Conservation (phyloP, 92 coral and sea anemone genomes). For the Plumapathes pennacea region DNA sequence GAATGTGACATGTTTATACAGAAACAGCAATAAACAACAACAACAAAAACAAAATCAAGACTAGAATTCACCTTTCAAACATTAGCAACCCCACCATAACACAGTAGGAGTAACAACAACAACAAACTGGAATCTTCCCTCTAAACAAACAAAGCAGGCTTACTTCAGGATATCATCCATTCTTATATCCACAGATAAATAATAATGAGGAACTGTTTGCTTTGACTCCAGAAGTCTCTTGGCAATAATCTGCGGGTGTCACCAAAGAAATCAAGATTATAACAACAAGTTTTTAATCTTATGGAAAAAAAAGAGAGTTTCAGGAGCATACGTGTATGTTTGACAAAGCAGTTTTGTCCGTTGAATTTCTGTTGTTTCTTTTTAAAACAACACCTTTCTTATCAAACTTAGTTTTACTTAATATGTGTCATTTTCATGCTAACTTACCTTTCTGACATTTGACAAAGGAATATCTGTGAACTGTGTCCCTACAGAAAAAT, state of each 20-base stretch:
- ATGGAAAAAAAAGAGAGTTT: background rate
- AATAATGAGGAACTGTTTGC: conserved; percentile 97
- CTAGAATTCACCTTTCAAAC: background rate
- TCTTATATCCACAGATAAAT: conserved; percentile 81
- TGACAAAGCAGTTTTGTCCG: no score
- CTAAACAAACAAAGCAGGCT: no score
- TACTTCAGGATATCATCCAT: conserved; percentile 88
- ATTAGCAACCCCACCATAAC: background rate
- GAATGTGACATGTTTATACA: background rate
- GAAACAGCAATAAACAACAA: background rate
- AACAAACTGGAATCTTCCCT: background rate
- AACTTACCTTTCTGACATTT: conserved; percentile 79
- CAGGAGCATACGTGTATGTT: background rate
- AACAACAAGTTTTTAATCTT: background rate
- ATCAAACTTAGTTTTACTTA: background rate
- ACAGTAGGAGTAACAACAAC: background rate
- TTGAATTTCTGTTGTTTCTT: no score
- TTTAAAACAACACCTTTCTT: no score
- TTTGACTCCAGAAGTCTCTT: conserved; percentile 85
- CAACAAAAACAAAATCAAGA: background rate
- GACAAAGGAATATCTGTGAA: conserved; percentile 87
- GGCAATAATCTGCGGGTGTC: conserved; percentile 71
- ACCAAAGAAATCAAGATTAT: background rate
- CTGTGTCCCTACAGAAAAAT: conserved; percentile 43
- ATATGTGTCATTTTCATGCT: background rate